Percentiles rank a stretch among this genome's conserved stretches.
Conservation (phyloP, 2,888 invertebrate genomes). For the Proisotoma minuta region DNA sequence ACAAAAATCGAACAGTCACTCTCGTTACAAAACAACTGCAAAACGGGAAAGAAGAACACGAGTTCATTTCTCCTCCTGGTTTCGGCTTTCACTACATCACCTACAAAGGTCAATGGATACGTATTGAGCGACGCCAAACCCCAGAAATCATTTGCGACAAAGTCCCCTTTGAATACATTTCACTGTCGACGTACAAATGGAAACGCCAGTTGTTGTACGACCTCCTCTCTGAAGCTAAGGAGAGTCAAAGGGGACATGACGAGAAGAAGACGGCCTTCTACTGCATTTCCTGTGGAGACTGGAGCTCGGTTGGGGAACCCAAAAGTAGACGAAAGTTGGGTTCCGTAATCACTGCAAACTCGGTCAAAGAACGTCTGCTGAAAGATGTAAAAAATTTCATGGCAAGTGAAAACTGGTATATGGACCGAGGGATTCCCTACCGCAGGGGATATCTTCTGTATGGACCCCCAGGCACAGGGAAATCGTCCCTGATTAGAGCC, state of each 20-base stretch:
- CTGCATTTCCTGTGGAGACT: conserved; percentile 65
- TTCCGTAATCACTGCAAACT: conserved; percentile 80
- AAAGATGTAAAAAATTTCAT: conserved; percentile 87
- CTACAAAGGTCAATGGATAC: conserved; percentile 79
- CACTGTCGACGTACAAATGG: conserved; percentile 80
- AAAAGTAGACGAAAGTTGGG: conserved; percentile 73
- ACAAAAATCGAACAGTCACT: not conserved
- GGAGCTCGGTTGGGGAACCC: conserved; percentile 93
- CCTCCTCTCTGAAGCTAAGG: conserved; percentile 60
- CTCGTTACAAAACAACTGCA: not conserved
- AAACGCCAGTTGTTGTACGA: conserved; percentile 59
- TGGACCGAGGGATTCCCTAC: conserved; percentile 78
- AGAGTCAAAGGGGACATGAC: conserved; percentile 73
- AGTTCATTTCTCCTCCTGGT: conserved; percentile 3
- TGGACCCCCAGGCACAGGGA: conserved; percentile 97
- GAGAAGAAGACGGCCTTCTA: conserved; percentile 92
- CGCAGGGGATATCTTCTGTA: conserved; percentile 88
- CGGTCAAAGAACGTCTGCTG: conserved; percentile 70
- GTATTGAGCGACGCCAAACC: conserved; percentile 74
- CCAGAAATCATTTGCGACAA: conserved; percentile 86
- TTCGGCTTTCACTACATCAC: conserved; percentile 51
- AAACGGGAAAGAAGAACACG: conserved; percentile 5
- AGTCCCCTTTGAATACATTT: conserved; percentile 90
- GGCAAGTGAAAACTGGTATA: conserved; percentile 84
- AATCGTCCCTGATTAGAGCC: conserved; percentile 92